Base-by-base conservation (phyloP, 2,888 invertebrate species). In the Orthonychiurus folsomi region DNA sequence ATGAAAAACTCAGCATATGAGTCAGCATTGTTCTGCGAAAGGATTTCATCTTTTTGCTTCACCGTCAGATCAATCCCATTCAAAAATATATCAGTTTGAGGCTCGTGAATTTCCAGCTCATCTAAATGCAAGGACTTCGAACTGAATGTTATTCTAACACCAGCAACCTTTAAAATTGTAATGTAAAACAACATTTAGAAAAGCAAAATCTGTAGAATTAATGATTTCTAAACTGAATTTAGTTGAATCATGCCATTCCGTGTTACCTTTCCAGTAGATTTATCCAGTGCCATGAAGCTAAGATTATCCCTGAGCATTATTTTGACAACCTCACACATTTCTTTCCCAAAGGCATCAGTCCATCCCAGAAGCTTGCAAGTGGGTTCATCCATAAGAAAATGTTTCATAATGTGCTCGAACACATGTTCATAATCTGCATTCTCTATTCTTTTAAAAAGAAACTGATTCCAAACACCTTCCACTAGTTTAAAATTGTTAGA, bases 261-360 rank as follows among this genome's bases (percentile, higher is more conserved):
- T n/a, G n/a, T 12, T 63, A 67, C 66, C 64, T 65, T 66, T 23
- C 66, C 65, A 1, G 63, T 64, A 47, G 27, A 62, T 27, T 63
- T 65, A 28, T 69, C 66, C 53, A 68, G 50, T 18, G 63, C 69
- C 48, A 63, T 63, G 61, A 71, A 69, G 52, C 66, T 66, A 26
- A 71, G 56, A 50, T 61, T 62, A n/a, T 66, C 64, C 37, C 65
- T 59, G 59, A 70, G 58, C 21, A 63, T 62, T 23, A 60, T 56
- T 12, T 62, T 15, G 1, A 64, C 63, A 3, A 67, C 47, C 27
- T 62, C 59, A 50, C 66, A 63, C 60, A 66, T 56, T 50, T 70
- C 70, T n/a, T 60, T 63, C 3, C 60, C 64, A 37, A 37, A 37
- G 5, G 5, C 37, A 37, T 37, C 37, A 9, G 37, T 37, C 37